phyloP scores from a whole-genome alignment of 2,113 vertebrate genomes.

The Callionymus lyra region DNA sequence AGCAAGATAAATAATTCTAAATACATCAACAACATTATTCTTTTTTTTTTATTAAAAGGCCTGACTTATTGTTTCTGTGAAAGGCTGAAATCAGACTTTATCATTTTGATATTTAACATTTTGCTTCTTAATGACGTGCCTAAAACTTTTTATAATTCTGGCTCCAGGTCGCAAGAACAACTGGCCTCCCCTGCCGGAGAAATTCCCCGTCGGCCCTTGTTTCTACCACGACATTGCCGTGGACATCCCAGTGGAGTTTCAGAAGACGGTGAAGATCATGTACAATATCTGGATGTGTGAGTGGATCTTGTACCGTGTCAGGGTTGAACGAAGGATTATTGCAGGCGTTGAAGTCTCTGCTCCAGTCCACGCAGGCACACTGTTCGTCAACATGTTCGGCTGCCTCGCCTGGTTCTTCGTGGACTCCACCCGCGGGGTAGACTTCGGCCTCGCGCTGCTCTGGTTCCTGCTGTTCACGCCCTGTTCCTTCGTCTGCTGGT shows the following conservation, averaged over 20 bases:
- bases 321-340: too few species aligned
- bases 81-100: too few species aligned
- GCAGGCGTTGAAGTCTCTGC: constrained; percentile 19
- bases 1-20: too few species aligned
- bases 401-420: constrained; percentile 96
- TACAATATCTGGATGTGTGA: constrained; percentile 99
- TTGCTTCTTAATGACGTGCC: too few species aligned
- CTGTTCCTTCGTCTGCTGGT: constrained; percentile 98
- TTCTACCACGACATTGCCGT: constrained; percentile 96
- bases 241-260: constrained; percentile 94
- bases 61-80: too few species aligned
- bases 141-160: constrained; percentile 5
- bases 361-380: constrained; percentile 86
- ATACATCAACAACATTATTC: too few species aligned
- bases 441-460: constrained; percentile 93
- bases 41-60: too few species aligned
- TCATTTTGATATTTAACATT: too few species aligned
- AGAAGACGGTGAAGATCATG: constrained; percentile 98
- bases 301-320: constrained; percentile 50
- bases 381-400: constrained; percentile 97
- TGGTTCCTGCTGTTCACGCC: constrained; percentile 98
- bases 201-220: constrained; percentile 91
- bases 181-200: constrained; percentile 92
- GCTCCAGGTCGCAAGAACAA: constrained; percentile 90
- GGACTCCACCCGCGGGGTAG: constrained; percentile 79